Evolutionary conservation across 2,888 invertebrate species (phyloP).

Genomic region (Oligia latruncula): DNA sequence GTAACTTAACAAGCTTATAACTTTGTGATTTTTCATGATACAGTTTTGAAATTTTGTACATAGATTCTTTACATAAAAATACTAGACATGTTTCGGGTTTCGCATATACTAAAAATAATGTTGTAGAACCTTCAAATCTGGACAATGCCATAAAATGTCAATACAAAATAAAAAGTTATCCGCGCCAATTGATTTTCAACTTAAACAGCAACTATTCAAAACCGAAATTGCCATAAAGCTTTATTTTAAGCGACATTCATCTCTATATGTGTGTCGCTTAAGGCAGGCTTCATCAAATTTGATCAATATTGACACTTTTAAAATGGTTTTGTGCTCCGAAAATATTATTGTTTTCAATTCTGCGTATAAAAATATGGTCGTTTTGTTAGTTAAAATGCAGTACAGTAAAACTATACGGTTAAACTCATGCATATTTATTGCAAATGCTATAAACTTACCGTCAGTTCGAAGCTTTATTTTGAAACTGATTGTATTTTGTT

Average conservation of each 20-base stretch:
- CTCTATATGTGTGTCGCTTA: neutral
- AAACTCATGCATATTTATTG: conserved; percentile 46
- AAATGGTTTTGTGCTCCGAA: conserved; percentile 24
- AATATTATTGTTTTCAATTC: conserved; percentile 50
- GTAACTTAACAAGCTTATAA: too few relatives aligned
- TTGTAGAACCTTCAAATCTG: neutral
- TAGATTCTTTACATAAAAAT: too few relatives aligned
- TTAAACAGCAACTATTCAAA: neutral
- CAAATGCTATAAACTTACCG: conserved; percentile 7
- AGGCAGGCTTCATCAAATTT: conserved; percentile 23
- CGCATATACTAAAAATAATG: too few relatives aligned
- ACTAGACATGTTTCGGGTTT: too few relatives aligned
- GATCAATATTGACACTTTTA: conserved; percentile 31
- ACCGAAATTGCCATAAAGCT: neutral
- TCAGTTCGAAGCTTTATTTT: conserved; percentile 4
- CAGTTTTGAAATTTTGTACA: too few relatives aligned
- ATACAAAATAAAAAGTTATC: neutral
- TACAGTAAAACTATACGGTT: conserved; percentile 10
- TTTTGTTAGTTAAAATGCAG: conserved; percentile 32
- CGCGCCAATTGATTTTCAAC: neutral
- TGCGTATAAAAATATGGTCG: conserved; percentile 28
- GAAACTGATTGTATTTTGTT: neutral
- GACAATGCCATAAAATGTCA: neutral
- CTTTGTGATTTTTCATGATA: too few relatives aligned
- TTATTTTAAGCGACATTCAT: neutral